Evolutionary conservation across 2,888 invertebrate genomes (phyloP), one percentile per base, ranked within the genome.

Genomic region (Lasioglossum zephyrum): DNA sequence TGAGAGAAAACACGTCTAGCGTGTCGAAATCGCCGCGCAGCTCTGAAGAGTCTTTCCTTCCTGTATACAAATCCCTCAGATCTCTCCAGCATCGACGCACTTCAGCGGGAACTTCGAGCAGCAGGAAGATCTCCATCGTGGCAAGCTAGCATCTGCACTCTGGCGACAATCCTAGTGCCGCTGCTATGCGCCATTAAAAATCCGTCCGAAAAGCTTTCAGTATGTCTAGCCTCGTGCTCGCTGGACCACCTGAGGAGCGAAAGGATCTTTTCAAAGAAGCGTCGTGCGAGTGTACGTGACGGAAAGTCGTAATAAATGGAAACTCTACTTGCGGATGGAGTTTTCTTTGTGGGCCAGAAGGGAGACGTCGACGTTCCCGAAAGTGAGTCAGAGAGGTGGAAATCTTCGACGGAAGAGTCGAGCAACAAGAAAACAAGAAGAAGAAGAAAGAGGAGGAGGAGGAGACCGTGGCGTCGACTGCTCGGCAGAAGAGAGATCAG

Each of bases 401-500:
- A 90, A 88, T 70, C 73, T 80, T 82, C 76, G 82, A 79, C 82
- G 77, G 76, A 86, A 78, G 78, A 73, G 82, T 85, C 69, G 84
- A 85, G 85, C 85, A 87, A 82, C 79, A 76, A 80, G 82, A 87
- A 85, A 74, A 74, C 66, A 69, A 41, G 39, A 36, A 66, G 36
- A 36, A 66, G 66, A 66, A 66, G 36, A 36, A 36, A 36, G 18
- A 31, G 22, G 36, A 66, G 36, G 18, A 41, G n/a, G 39, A n/a
- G 41, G 4, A 81, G 82, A 72, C 79, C 75, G 82, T 74, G 91
- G 92, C 89, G 93, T 86, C 81, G 91, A 86, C 90, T 90, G 91
- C 70, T 76, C 49, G 86, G 81, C 63, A 77, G 77, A 82, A 84
- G 79, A 83, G 83, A 79, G 86, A 83, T 75, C 86, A 84, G 77